Evolutionary conservation across 2,797 vertebrate genomes (phyloP), one percentile per base, ranked within the genome.

Genomic region (Gymnothorax javanicus): DNA sequence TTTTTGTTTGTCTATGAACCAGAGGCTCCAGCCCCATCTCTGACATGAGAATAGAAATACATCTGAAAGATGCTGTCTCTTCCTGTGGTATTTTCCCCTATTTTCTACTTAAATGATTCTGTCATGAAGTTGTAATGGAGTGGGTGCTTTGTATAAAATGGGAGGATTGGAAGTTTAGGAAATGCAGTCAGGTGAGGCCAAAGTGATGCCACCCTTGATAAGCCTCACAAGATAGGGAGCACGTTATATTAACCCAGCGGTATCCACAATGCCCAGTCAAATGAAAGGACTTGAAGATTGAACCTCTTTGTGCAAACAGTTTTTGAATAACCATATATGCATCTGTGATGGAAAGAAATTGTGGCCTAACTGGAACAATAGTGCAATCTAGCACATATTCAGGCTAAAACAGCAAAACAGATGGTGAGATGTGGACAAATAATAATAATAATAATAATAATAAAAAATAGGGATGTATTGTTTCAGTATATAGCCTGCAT

Each of bases 81-180:
- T 64, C 69, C 75, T 73, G 50, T 60, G n/a, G 15, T 79, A 59
- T 79, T 86, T 27, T 81, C 60, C 67, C 75, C 86, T 87, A 73
- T 84, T 73, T 82, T 83, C 86, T 56, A 75, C 79, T 23, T 57
- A 75, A 87, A 84, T 87, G 82, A 84, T 73, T 84, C 86, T 87
- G 86, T 60, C 67, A 75, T 58, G 67, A 33, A 59, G 69, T 87
- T 87, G 56, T 84, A 87, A 84, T 73, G 56, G 67, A 83, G 25
- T 60, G 56, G 82, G n/a, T 83, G 52, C 54, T 83, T 69, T 71
- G 64, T 43, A 60, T 23, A 25, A 87, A 58, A 75, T 77, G 86
- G 75, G 69, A 75, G 86, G 25, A 73, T 56, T 83, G 67, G 56
- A 60, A 83, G 69, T 87, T 87, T 73, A 73, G 12, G 50, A 57